These are phyloP conservation scores for Scaptomyza cyrtandrae DNA, from an alignment of 2,888 invertebrate species.

Conservation along the genomic window DNA sequence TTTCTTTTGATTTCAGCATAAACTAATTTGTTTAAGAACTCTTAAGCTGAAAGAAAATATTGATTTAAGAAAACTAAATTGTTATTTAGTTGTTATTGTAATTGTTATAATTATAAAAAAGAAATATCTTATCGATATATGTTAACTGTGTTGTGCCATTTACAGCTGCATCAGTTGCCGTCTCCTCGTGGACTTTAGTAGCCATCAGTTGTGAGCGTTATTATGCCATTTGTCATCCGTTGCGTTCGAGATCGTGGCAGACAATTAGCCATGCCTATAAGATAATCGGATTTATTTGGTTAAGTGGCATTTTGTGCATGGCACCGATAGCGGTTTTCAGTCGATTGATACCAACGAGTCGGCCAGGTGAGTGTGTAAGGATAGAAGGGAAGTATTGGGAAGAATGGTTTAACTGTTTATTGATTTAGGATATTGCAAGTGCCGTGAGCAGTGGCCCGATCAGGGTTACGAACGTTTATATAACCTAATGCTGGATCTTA, in stretches of 20 bases:
- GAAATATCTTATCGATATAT: no score
- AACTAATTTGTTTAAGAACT: no score
- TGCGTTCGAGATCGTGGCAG: conserved; percentile 91
- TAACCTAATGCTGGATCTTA: conserved; percentile 87
- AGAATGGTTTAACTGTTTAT: not conserved
- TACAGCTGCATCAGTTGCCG: conserved; percentile 90
- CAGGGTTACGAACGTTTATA: conserved; percentile 87
- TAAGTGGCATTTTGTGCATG: conserved; percentile 88
- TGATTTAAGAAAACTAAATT: no score
- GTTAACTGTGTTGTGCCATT: not conserved
- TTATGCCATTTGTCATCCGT: conserved; percentile 91
- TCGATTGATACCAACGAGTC: conserved; percentile 86
- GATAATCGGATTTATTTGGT: conserved; percentile 88
- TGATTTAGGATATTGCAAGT: conserved; percentile 86
- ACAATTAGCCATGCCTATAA: conserved; percentile 90
- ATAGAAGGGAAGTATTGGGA: no score
- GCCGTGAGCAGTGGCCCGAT: conserved; percentile 87
- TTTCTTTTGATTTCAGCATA: no score
- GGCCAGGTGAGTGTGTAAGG: conserved; percentile 72
- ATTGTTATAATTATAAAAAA: no score
- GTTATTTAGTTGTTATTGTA: no score
- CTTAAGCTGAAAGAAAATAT: no score
- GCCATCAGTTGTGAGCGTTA: conserved; percentile 92
- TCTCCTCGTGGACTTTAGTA: conserved; percentile 91
- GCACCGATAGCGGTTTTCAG: conserved; percentile 87